Conservation (phyloP, 2,888 invertebrate species). For the Tachystola acroxantha region DNA sequence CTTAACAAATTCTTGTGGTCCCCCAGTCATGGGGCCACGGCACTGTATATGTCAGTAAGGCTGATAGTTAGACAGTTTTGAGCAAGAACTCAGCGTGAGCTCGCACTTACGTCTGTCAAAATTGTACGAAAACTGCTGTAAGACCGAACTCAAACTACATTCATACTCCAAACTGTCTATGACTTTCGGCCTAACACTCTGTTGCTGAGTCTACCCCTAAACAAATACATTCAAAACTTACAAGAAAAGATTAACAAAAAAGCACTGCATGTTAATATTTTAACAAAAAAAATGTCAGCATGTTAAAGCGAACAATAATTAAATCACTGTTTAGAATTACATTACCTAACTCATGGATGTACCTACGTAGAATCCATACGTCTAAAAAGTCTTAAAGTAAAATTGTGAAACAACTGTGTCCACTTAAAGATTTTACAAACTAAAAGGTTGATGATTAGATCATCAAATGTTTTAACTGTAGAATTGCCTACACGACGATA, state of each 20-base stretch:
- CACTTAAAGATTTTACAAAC: slow-evolving; percentile 16
- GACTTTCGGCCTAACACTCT: slow-evolving; percentile 60
- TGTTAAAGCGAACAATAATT: slow-evolving; percentile 52
- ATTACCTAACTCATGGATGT: slow-evolving; percentile 38
- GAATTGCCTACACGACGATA: slow-evolving; percentile 36
- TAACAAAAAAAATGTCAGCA: slow-evolving; percentile 57
- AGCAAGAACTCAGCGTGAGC: too few species aligned
- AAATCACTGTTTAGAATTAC: slow-evolving; percentile 40
- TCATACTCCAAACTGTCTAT: too few species aligned
- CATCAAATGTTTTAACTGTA: slow-evolving; percentile 32
- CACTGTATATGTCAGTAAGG: slow-evolving; percentile 44
- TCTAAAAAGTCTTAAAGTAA: slow-evolving; percentile 28
- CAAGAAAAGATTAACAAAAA: slow-evolving; percentile 58
- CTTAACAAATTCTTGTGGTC: slow-evolving; percentile 64
- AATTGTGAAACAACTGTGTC: slow-evolving; percentile 21
- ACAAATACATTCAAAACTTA: slow-evolving; percentile 55
- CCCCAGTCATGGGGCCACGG: slow-evolving; percentile 36
- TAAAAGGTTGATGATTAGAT: slow-evolving; percentile 35
- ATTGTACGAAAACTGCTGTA: too few species aligned
- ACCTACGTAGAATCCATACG: slow-evolving; percentile 29
- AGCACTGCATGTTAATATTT: slow-evolving; percentile 61
- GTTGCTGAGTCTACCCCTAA: slow-evolving; percentile 70
- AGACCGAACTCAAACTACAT: too few species aligned
- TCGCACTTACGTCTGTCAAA: too few species aligned
- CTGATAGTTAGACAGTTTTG: too few species aligned